Evolutionary conservation across 2,888 invertebrate species (phyloP).

Genomic region (Eremobia ochroleuca): DNA sequence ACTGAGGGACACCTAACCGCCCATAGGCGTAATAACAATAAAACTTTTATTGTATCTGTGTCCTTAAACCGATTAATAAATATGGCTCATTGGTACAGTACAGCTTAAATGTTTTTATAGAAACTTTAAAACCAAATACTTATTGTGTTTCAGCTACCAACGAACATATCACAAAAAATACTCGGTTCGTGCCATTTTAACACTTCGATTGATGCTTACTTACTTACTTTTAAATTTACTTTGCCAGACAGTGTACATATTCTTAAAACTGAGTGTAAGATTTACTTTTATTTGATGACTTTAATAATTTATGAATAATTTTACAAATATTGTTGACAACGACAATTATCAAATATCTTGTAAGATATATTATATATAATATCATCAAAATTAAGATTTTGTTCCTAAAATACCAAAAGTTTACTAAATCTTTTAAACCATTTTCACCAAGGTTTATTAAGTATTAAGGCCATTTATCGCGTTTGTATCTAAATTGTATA

Average conservation of each 20-base stretch:
- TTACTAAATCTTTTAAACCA: constrained; percentile 14
- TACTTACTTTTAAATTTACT: background rate
- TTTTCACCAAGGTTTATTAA: constrained; percentile 25
- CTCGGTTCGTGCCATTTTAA: constrained; percentile 39
- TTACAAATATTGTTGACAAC: constrained; percentile 21
- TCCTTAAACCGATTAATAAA: background rate
- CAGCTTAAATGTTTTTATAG: background rate
- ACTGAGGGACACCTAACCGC: background rate
- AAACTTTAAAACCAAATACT: constrained; percentile 5
- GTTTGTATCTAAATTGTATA: constrained; percentile 59
- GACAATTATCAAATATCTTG: background rate
- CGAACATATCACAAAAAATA: constrained; percentile 44
- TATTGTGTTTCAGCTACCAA: constrained; percentile 21
- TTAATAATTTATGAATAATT: constrained; percentile 9
- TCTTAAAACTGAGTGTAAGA: constrained; percentile 9
- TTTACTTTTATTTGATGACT: constrained; percentile 6
- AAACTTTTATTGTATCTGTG: background rate
- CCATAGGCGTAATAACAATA: background rate
- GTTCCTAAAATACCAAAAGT: constrained; percentile 58
- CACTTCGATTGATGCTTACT: constrained; percentile 3
- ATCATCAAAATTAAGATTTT: constrained; percentile 4
- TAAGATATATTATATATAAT: constrained; percentile 14
- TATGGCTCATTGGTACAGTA: background rate
- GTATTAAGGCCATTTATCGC: constrained; percentile 51
- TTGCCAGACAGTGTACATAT: constrained; percentile 9